Percentiles rank a stretch among this genome's conserved stretches.
Evolutionary conservation across 1,140 invertebrate genomes (phyloP).

Genomic region (Sarcophaga peregrina): DNA sequence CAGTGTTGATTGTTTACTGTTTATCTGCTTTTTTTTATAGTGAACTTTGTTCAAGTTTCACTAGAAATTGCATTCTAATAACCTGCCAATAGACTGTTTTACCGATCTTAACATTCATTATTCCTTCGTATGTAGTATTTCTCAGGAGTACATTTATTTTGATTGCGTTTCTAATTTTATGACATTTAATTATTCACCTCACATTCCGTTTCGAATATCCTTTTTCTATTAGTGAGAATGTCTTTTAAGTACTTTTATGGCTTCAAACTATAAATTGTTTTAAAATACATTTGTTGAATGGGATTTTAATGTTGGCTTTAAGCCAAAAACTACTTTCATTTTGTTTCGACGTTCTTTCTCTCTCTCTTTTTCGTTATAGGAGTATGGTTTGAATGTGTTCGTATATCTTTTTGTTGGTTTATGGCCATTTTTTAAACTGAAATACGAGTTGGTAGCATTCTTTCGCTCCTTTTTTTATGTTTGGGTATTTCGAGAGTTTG

Average conservation of each 20-base stretch:
- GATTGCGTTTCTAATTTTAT: constrained; percentile 7
- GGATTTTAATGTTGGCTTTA: neutral
- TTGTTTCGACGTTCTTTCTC: neutral
- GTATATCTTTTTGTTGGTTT: neutral
- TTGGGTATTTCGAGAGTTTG: neutral
- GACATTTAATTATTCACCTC: constrained; percentile 19
- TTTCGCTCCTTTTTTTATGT: neutral
- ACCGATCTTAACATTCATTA: no score
- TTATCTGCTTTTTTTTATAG: no score
- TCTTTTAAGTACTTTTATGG: constrained; percentile 22
- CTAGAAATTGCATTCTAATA: no score
- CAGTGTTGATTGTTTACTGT: no score
- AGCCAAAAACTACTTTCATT: neutral
- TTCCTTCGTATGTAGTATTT: no score
- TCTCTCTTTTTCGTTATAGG: no score
- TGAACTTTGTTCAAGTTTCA: no score
- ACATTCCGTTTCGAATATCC: constrained; percentile 24
- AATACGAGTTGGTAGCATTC: neutral
- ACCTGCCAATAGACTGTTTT: no score
- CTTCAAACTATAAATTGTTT: constrained; percentile 23
- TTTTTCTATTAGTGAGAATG: constrained; percentile 22
- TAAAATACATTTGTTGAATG: constrained; percentile 22
- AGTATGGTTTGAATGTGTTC: no score
- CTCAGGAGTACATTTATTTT: neutral
- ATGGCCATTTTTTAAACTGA: neutral